Base-by-base conservation (phyloP, 2,888 invertebrate species). In the Cremastinae sp. region DNA sequence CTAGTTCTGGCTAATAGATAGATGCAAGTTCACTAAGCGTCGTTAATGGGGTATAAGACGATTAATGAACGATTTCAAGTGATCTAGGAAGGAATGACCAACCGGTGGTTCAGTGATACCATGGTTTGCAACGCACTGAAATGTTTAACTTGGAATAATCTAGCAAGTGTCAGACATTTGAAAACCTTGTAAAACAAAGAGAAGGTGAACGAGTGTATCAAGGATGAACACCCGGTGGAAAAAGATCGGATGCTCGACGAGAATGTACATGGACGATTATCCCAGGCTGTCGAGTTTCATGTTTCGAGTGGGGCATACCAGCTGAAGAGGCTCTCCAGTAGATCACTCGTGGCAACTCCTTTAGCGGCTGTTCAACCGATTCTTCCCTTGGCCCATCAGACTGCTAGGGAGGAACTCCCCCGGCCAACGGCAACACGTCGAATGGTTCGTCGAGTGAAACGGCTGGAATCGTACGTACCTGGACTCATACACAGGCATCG, bases 321-420 rank as follows among this genome's bases (percentile, higher is more conserved):
- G 45, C 68, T 76, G 64, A 47, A 76, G 75, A 64, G 51, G 28
- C 62, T 69, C 72, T 59, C 59, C 61, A 59, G 58, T 47, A 14
- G 45, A 72, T 72, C 72, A 58, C 61, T 49, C 61, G n/a, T 20
- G 54, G 54, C n/a, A 28, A 56, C 36, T 53, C 59, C 53, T 69
- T 65, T 36, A 36, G 16, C 12, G 36, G 36, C 71, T 56, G 38
- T 56, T 64, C 71, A 49, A 64, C 49, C 56, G 51, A 58, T 47
- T n/a, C 28, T 43, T 34, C 28, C 51, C 64, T 51, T 43, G 14
- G 47, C 22, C 38, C 71, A 12, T 34, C 38, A 10, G 12, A 22
- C 38, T 16, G 53, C 59, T 65, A 41, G 41, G 62, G 59, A 41
- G 41, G 49, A 49, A 68, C 47, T 68, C 71, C 62, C 66, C 62